These are phyloP conservation scores for Ephialtes manifestator DNA, from an alignment of 2,888 invertebrate genomes.

Conservation along the genomic window DNA sequence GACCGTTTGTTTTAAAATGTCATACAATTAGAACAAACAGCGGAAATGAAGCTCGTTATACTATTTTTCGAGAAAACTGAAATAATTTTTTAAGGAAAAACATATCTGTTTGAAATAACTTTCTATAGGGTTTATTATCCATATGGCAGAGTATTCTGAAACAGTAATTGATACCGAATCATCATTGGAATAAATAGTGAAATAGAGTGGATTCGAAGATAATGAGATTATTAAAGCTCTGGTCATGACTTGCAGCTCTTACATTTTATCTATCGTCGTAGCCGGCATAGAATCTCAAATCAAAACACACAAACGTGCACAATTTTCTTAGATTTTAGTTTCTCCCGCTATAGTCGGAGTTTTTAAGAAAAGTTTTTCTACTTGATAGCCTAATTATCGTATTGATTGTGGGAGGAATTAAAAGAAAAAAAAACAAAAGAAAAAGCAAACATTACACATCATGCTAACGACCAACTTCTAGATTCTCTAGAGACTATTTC, in stretches of 20 bases:
- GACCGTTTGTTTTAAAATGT: too few species aligned
- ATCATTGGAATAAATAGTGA: too few species aligned
- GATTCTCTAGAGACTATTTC: constrained; percentile 60
- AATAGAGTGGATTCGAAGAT: too few species aligned
- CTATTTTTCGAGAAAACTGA: too few species aligned
- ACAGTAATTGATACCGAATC: too few species aligned
- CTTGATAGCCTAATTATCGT: constrained; percentile 66
- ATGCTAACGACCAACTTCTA: constrained; percentile 68
- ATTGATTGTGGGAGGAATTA: constrained; percentile 51
- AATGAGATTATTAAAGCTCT: too few species aligned
- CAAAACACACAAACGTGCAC: constrained; percentile 56
- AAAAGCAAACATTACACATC: constrained; percentile 57
- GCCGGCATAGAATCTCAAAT: constrained; percentile 38
- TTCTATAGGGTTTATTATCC: too few species aligned
- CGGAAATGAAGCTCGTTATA: too few species aligned
- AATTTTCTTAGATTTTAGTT: constrained; percentile 20
- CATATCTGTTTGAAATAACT: too few species aligned
- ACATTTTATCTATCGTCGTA: background rate
- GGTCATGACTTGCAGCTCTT: constrained; percentile 19
- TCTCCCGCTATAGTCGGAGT: constrained; percentile 27
- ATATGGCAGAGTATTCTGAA: too few species aligned
- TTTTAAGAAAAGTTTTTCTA: constrained; percentile 56
- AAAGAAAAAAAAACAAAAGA: constrained; percentile 14
- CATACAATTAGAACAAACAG: too few species aligned
- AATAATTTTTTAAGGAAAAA: too few species aligned